phyloP scores from a whole-genome alignment of 2,797 vertebrate genomes.

The Platalea minor region DNA sequence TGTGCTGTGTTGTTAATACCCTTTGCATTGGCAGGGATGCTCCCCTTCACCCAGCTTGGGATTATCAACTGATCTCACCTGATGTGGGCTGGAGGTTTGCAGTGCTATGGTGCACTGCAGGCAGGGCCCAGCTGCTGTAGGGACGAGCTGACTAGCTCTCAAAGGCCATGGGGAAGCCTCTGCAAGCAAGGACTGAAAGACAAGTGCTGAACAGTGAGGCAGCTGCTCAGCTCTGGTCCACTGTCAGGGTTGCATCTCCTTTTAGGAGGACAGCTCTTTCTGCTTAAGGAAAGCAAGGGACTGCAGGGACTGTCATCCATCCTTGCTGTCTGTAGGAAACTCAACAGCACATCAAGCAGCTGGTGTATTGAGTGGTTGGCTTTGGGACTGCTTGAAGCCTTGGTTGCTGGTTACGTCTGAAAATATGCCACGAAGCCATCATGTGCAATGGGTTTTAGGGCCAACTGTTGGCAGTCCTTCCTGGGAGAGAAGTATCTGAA shows the following conservation, averaged over 20 bases:
- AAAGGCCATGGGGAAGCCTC: accelerated
- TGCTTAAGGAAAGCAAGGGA: not conserved
- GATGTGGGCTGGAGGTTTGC: not conserved
- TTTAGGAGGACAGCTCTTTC: not conserved
- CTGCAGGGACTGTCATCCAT: not conserved
- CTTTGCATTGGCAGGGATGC: not conserved
- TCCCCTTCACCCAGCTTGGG: not conserved
- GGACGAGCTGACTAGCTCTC: not conserved
- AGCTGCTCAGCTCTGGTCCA: not conserved
- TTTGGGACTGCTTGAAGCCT: not conserved
- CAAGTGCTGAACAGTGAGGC: not conserved
- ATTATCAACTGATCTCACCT: not conserved
- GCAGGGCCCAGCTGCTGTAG: not conserved
- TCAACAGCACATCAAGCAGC: not conserved
- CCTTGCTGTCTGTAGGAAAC: not conserved
- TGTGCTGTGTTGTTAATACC: not conserved
- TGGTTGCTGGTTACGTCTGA: not conserved
- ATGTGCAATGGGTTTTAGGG: not conserved
- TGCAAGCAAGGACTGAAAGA: not conserved
- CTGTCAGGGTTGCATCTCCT: not conserved
- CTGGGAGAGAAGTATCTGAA: not conserved
- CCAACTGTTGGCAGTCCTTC: not conserved
- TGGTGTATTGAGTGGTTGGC: not conserved
- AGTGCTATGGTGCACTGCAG: not conserved
- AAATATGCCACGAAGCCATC: not conserved